phyloP scores from a whole-genome alignment of 1,140 invertebrate genomes.

The Mizuhopecten yessoensis region DNA sequence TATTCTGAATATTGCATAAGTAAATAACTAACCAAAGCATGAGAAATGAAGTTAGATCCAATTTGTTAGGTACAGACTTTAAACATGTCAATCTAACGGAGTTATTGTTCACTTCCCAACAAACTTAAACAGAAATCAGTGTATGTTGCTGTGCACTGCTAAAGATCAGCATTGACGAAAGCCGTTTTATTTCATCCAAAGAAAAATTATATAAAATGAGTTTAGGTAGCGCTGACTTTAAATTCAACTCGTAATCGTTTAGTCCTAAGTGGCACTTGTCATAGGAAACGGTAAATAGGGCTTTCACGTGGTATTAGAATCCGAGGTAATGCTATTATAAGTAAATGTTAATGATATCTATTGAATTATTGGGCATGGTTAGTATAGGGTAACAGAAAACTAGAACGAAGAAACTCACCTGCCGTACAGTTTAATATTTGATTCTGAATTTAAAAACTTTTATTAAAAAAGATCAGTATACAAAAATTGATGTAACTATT shows the following conservation, averaged over 20 bases:
- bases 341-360: neutral
- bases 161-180: neutral
- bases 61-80: constrained; percentile 12
- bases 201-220: neutral
- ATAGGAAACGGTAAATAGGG: neutral
- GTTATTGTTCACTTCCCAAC: neutral
- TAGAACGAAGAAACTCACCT: neutral
- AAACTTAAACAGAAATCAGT: neutral
- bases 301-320: neutral
- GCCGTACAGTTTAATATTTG: too few relatives aligned
- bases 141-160: neutral
- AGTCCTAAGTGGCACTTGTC: neutral
- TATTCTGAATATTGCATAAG: constrained; percentile 20
- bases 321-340: neutral
- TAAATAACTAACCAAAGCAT: neutral
- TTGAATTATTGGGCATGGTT: neutral
- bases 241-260: neutral
- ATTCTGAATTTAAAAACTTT: too few relatives aligned
- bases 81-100: neutral
- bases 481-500: too few relatives aligned
- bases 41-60: constrained; percentile 9
- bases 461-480: too few relatives aligned
- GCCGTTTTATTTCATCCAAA: neutral
- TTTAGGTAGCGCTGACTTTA: neutral
- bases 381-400: neutral